Evolutionary conservation across 30 jellyfish, hydroid and myxozoan species (phyloP), one percentile per base, ranked within the genome.

Genomic region (Cassiopea andromeda): DNA sequence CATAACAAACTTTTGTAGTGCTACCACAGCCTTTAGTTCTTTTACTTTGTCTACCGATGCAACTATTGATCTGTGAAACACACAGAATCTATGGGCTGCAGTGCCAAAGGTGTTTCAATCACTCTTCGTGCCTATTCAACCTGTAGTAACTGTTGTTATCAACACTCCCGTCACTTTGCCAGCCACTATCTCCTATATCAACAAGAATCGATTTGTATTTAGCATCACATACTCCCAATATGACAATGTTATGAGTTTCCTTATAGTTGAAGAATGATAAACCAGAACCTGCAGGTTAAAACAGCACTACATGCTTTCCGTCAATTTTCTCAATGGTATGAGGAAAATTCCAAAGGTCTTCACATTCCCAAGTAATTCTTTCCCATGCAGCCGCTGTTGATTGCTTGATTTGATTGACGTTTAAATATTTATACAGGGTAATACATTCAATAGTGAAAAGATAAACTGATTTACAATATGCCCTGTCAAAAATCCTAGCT

Each of bases 131-230:
- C 76, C 72, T 69, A 54, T 10, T 71, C 48, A 75, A 73, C 79
- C 80, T 44, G 58, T 75, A 59, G 61, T 73, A 68, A 69, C 92
- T 83, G 27, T 48, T 10, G 49, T 46, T 46, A 85, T 85, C 72
- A 9, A 85, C 93, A 85, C 93, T 85, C 38, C 93, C 93, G 73
- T 85, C 91, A 59, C 93, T 85, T 71, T 85, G 93, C 54, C 93
- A 58, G 17, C 93, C 93, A 48, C 89, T 54, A 60, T 73, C 89
- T 19, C 93, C 93, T 47, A 72, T 72, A 83, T 85, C 93, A 12
- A 85, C 93, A 6, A 1, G 78, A 54, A 77, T 66, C 48, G 54
- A 85, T 50, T 1, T 73, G 61, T 85, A 85, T 73, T 49, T 87
- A 18, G 91, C 84, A 87, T 77, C 84, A 48, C 83, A 78, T 7